Evolutionary conservation across 2,888 invertebrate species (phyloP).

Genomic region (Eristalinus aeneus): DNA sequence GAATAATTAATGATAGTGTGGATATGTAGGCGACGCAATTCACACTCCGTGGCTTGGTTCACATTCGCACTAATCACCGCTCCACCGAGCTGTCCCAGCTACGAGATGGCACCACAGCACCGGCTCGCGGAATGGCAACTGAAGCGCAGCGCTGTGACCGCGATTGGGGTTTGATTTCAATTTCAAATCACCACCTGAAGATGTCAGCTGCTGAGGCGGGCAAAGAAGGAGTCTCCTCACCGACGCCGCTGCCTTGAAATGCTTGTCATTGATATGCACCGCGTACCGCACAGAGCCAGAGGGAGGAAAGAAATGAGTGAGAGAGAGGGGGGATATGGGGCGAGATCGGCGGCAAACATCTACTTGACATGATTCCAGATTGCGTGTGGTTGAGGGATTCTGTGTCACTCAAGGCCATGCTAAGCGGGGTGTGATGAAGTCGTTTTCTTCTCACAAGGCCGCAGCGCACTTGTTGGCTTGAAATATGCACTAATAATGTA

Average conservation of each 20-base stretch:
- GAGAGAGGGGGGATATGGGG: not conserved
- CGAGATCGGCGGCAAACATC: not conserved
- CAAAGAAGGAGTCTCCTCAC: slow-evolving; percentile 5
- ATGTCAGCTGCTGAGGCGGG: slow-evolving; percentile 29
- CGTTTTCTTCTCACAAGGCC: slow-evolving; percentile 3
- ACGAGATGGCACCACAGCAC: slow-evolving; percentile 21
- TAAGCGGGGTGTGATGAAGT: slow-evolving; percentile 45
- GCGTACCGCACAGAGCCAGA: slow-evolving; percentile 8
- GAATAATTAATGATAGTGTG: slow-evolving; percentile 37
- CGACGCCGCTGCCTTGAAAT: slow-evolving; percentile 24
- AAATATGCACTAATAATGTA: slow-evolving; percentile 15
- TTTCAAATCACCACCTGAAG: slow-evolving; percentile 33
- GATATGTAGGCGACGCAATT: not conserved
- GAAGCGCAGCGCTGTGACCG: slow-evolving; percentile 11
- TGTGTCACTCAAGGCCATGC: slow-evolving; percentile 50
- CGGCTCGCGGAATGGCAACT: not conserved
- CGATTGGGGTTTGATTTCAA: slow-evolving; percentile 53
- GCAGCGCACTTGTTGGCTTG: slow-evolving; percentile 4
- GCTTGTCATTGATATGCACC: slow-evolving; percentile 46
- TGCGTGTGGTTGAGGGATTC: slow-evolving; percentile 47
- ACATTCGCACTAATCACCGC: not conserved
- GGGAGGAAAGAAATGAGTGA: not conserved
- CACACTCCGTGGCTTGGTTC: not conserved
- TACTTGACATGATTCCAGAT: slow-evolving; percentile 43
- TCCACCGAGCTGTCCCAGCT: not conserved